phyloP scores from a whole-genome alignment of 2,797 vertebrate genomes.

The Cryptoblepharus egeriae region DNA sequence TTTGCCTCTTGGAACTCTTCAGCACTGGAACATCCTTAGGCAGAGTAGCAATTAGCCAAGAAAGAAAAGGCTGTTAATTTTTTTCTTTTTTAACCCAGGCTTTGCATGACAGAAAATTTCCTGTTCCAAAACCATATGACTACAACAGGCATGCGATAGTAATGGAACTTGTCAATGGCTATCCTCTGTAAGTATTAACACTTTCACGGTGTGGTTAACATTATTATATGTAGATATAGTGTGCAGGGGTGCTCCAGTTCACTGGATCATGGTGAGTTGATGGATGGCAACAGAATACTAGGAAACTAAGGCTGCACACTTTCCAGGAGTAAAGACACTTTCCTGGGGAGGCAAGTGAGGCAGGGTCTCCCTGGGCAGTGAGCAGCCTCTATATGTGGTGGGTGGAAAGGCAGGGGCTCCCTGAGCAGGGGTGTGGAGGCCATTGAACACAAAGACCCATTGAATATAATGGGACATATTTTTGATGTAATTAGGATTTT shows the following conservation, averaged over 20 bases:
- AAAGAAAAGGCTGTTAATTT: background rate
- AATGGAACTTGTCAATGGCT: conserved; percentile 96
- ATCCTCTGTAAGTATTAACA: conserved; percentile 88
- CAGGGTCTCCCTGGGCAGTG: too few relatives aligned
- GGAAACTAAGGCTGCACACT: too few relatives aligned
- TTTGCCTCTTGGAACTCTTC: too few relatives aligned
- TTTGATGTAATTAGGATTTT: too few relatives aligned
- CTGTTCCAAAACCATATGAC: conserved; percentile 95
- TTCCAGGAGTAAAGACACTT: too few relatives aligned
- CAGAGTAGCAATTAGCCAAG: background rate
- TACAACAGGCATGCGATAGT: conserved; percentile 96
- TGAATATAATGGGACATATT: too few relatives aligned
- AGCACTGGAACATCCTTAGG: background rate
- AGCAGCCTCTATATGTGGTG: too few relatives aligned
- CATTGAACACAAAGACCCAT: too few relatives aligned
- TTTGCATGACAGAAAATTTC: conserved; percentile 89
- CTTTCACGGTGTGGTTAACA: conserved; percentile 5
- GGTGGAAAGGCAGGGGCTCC: too few relatives aligned
- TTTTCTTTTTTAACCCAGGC: conserved; percentile 37
- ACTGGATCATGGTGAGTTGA: background rate
- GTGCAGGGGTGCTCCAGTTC: background rate
- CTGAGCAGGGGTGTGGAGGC: too few relatives aligned
- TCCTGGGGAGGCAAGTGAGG: too few relatives aligned
- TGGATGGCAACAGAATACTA: background rate
- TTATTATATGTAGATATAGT: background rate